phyloP scores from a whole-genome alignment of 2,797 vertebrate genomes.

The Poecilia velifera region DNA sequence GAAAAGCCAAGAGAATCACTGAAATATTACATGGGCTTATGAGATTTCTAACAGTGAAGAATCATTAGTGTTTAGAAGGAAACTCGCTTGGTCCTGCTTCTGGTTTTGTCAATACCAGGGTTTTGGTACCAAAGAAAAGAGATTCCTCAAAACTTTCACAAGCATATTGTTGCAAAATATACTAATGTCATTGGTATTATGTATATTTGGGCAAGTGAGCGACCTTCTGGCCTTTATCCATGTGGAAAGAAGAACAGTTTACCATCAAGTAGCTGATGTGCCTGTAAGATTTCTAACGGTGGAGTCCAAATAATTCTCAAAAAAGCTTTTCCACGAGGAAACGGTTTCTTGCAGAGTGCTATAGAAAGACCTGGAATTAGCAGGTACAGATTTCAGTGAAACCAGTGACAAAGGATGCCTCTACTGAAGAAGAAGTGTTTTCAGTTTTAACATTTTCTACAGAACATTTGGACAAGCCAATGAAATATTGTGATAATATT shows the following conservation, averaged over 20 bases:
- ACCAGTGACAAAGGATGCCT: neutral
- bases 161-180: neutral
- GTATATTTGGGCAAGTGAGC: neutral
- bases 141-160: neutral
- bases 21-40: neutral
- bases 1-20: neutral
- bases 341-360: neutral
- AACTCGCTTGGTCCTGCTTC: neutral
- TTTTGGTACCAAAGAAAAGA: neutral
- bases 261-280: neutral
- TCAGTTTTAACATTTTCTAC: neutral
- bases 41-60: no score
- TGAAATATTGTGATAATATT: neutral
- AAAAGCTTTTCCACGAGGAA: neutral
- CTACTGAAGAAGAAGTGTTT: neutral
- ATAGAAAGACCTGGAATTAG: neutral
- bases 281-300: neutral
- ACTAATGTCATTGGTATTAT: neutral
- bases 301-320: neutral
- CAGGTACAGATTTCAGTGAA: neutral
- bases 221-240: neutral
- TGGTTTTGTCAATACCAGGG: neutral
- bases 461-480: neutral
- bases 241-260: neutral
- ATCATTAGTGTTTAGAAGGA: neutral